Percentiles rank a stretch among this genome's conserved stretches.
These are phyloP conservation scores for Allacma fusca DNA, from an alignment of 2,888 invertebrate genomes.

Conservation along the genomic window DNA sequence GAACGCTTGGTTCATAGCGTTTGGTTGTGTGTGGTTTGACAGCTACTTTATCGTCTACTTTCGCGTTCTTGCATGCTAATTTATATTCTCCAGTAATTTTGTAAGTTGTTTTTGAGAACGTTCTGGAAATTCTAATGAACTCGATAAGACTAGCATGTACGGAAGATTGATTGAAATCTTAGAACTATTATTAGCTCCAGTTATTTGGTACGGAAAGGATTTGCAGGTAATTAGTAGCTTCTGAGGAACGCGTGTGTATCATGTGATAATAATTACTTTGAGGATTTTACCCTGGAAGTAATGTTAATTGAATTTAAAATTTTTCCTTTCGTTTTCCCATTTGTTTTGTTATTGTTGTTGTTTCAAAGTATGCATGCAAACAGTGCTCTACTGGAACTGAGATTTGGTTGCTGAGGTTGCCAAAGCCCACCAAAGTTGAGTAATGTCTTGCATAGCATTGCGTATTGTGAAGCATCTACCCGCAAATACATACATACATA, in stretches of 20 bases:
- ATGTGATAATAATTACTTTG: background rate
- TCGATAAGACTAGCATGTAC: no score
- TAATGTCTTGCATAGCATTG: background rate
- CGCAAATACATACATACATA: no score
- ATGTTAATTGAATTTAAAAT: conserved; percentile 3
- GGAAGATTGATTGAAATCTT: background rate
- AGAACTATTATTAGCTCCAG: background rate
- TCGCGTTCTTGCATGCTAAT: no score
- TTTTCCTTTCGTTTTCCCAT: background rate
- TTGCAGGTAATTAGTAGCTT: background rate
- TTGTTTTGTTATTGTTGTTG: background rate
- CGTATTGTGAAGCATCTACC: no score
- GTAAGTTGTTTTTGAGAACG: no score
- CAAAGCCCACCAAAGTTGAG: conserved; percentile 8
- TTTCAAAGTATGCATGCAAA: background rate
- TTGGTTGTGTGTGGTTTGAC: no score
- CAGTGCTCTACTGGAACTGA: background rate
- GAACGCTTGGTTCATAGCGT: no score
- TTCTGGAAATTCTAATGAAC: no score
- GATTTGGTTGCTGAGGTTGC: background rate
- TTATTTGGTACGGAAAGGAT: no score
- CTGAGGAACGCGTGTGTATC: background rate
- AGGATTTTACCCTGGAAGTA: background rate
- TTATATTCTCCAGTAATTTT: no score
- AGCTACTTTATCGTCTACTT: no score